Base-by-base conservation (phyloP, 1,140 invertebrate genomes). In the Potamilus streckersoni region DNA sequence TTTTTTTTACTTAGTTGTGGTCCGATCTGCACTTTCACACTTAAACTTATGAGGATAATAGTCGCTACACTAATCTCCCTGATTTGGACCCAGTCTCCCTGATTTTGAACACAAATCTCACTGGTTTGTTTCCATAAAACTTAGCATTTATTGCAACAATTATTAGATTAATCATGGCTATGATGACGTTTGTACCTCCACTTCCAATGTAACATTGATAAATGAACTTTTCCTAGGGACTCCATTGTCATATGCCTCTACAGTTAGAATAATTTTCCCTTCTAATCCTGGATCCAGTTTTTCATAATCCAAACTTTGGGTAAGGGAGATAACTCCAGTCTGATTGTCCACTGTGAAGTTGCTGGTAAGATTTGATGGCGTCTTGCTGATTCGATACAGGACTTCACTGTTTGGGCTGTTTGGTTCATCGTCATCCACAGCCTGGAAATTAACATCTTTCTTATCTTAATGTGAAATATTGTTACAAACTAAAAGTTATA, bases 291-390 rank as follows among this genome's bases (percentile, higher is more conserved):
- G 69, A 15, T 81, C 67, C 15, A 86, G 68, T 15, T 70, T 66
- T 71, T 86, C 84, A 74, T 81, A 86, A 69, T 86, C 83, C 60
- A 86, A 62, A 31, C 71, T 76, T 20, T 71, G 49, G 19, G 70
- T 74, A 17, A 86, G 38, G n/a, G 65, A 78, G 17, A 86, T 79
- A 58, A 74, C 63, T 4, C 83, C 83, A 19, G 76, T 80, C n/a
- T 57, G 56, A n/a, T 68, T 11, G 65, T 83, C 65, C 60, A 86
- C 82, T 19, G 69, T 19, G 64, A 83, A 83, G 69, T 81, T 62
- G 38, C 23, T 27, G 15, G 68, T 0, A 11, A 80, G 63, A 19
- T 62, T 62, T 60, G 65, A 17, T 27, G 82, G 80, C 4, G 67
- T 31, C 19, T 66, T 63, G 6, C 55, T 63, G 2, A 73, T 75